Evolutionary conservation across 2,113 vertebrate genomes (phyloP).

Genomic region (Lycaon pictus): DNA sequence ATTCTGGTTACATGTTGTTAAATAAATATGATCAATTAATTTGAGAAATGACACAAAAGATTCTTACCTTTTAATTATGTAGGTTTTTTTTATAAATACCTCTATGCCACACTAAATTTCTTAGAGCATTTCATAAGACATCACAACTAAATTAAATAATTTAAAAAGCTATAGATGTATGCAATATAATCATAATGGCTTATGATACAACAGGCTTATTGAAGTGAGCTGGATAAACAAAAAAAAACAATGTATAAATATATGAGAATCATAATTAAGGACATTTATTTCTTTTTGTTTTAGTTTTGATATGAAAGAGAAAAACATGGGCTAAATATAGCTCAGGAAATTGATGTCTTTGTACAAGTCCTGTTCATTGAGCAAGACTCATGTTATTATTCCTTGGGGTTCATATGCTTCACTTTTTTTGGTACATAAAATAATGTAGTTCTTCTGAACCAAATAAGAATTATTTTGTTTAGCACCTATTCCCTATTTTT

Average conservation of each 20-base stretch:
- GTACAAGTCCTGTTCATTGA: background rate
- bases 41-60: background rate
- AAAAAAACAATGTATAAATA: background rate
- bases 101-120: background rate
- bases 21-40: background rate
- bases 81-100: background rate
- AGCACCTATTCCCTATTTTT: background rate
- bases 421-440: background rate
- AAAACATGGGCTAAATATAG: background rate
- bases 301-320: background rate
- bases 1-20: background rate
- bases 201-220: background rate
- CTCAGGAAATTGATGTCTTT: background rate
- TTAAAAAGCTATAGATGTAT: background rate
- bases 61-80: slow-evolving; percentile 5
- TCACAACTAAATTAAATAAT: slow-evolving; percentile 19
- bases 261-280: background rate
- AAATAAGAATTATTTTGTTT: background rate
- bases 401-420: background rate
- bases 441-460: background rate
- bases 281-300: background rate
- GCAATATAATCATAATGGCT: background rate
- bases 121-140: slow-evolving; percentile 11
- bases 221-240: background rate
- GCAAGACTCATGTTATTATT: background rate